Conservation (phyloP, 2,797 vertebrate genomes). For the Pangasius mekongensis region DNA sequence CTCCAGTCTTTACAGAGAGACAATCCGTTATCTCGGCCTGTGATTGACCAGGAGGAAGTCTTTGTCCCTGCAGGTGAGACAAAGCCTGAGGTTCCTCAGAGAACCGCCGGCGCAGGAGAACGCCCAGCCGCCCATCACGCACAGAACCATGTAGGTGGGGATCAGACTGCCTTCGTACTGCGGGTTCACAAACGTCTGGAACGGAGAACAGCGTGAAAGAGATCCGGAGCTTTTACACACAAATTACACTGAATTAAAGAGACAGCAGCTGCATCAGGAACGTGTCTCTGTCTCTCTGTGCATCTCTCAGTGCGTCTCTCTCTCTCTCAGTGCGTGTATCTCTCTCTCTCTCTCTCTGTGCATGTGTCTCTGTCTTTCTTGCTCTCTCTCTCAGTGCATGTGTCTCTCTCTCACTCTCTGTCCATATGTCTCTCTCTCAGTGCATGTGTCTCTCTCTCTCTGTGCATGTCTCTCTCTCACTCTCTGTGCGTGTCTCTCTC, state of each 20-base stretch:
- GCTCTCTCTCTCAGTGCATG: too few species aligned
- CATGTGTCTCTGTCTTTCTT: too few species aligned
- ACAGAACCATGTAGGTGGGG: slow-evolving; percentile 76
- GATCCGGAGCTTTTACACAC: not conserved
- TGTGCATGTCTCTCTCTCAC: too few species aligned
- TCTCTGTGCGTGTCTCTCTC: too few species aligned
- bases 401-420: too few species aligned
- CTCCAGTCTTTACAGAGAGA: slow-evolving; percentile 39
- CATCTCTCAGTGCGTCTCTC: not conserved
- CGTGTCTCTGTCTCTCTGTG: too few species aligned
- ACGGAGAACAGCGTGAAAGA: not conserved
- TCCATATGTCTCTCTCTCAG: too few species aligned
- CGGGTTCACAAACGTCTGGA: slow-evolving; percentile 81
- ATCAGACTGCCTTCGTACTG: slow-evolving; percentile 75
- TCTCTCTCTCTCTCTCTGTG: too few species aligned
- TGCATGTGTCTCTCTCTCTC: too few species aligned
- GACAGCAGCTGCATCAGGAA: not conserved
- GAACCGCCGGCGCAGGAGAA: slow-evolving; percentile 80
- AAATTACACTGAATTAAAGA: not conserved
- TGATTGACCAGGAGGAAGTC: slow-evolving; percentile 83
- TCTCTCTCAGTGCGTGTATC: not conserved
- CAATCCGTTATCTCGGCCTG: slow-evolving; percentile 76
- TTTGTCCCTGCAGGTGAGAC: slow-evolving; percentile 82
- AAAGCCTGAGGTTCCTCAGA: slow-evolving; percentile 80
- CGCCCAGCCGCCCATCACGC: slow-evolving; percentile 78